Percentiles rank a stretch among this genome's conserved stretches.
These are phyloP conservation scores for Phocides pigmalion DNA, from an alignment of 1,140 invertebrate species.

Conservation along the genomic window DNA sequence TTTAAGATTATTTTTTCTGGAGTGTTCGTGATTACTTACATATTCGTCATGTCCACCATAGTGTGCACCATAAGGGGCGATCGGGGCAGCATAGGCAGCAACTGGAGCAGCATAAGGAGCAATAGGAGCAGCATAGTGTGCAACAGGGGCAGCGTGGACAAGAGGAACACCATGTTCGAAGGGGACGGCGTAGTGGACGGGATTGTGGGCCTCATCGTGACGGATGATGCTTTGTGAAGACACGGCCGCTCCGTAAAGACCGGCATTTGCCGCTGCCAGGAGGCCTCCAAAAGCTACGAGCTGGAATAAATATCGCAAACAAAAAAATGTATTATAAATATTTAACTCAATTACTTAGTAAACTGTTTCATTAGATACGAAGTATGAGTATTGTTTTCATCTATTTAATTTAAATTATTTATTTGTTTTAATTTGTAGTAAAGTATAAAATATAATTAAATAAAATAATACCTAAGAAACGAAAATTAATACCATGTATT, in stretches of 20 bases:
- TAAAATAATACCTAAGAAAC: too few relatives aligned
- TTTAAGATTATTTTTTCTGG: too few relatives aligned
- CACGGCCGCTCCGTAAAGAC: constrained; percentile 46
- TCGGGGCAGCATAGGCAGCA: constrained; percentile 35
- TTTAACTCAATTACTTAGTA: too few relatives aligned
- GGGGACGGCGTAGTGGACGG: constrained; percentile 21
- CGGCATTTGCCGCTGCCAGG: constrained; percentile 43
- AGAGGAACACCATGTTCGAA: constrained; percentile 17
- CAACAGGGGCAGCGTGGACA: background rate
- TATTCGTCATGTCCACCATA: constrained; percentile 41
- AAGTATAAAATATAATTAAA: too few relatives aligned
- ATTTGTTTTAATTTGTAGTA: too few relatives aligned
- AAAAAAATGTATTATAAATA: too few relatives aligned
- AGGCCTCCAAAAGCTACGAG: constrained; percentile 48
- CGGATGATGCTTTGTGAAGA: too few relatives aligned
- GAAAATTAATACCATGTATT: too few relatives aligned
- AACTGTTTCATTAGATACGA: too few relatives aligned
- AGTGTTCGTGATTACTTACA: too few relatives aligned
- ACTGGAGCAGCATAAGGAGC: constrained; percentile 2
- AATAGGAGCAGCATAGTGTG: constrained; percentile 6
- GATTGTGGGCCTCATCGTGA: constrained; percentile 39
- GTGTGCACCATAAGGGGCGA: constrained; percentile 39
- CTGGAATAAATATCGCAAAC: constrained; percentile 37
- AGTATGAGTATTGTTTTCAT: too few relatives aligned
- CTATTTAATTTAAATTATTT: too few relatives aligned